These are phyloP conservation scores for Lapara coniferarum DNA, from an alignment of 2,888 invertebrate genomes.

Conservation along the genomic window DNA sequence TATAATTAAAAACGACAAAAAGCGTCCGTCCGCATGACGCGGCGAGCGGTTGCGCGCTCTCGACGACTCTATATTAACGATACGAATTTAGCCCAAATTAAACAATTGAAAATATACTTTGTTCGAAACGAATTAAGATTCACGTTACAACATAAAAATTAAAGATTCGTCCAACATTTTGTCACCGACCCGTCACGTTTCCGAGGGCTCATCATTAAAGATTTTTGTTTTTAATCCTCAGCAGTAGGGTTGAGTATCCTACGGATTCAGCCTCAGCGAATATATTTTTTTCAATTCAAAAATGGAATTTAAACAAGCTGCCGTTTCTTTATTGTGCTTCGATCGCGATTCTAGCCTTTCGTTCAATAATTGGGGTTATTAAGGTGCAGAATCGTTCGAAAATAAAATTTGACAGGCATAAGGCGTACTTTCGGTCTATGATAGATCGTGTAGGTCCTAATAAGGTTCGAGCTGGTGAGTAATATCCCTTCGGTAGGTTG, in stretches of 20 bases:
- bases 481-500: slow-evolving; percentile 63
- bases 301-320: slow-evolving; percentile 78
- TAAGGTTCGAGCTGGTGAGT: slow-evolving; percentile 59
- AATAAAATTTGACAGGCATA: slow-evolving; percentile 54
- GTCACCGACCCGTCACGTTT: slow-evolving; percentile 73
- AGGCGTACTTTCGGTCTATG: slow-evolving; percentile 51
- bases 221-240: slow-evolving; percentile 64
- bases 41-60: slow-evolving; percentile 70
- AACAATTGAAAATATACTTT: slow-evolving; percentile 48
- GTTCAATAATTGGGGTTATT: slow-evolving; percentile 59
- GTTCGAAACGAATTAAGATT: slow-evolving; percentile 45
- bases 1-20: slow-evolving; percentile 82
- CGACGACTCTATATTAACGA: slow-evolving; percentile 75
- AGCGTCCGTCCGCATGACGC: slow-evolving; percentile 77
- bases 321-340: slow-evolving; percentile 66
- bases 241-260: slow-evolving; percentile 55
- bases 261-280: slow-evolving; percentile 37
- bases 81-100: slow-evolving; percentile 49
- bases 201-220: slow-evolving; percentile 70
- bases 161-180: slow-evolving; percentile 70
- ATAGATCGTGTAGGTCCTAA: slow-evolving; percentile 57
- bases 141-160: slow-evolving; percentile 44
- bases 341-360: slow-evolving; percentile 54
- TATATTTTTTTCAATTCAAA: slow-evolving; percentile 58
- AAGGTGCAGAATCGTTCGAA: slow-evolving; percentile 62